Conservation (phyloP, 92 coral and sea anemone species). For the Palythoa grandis region DNA sequence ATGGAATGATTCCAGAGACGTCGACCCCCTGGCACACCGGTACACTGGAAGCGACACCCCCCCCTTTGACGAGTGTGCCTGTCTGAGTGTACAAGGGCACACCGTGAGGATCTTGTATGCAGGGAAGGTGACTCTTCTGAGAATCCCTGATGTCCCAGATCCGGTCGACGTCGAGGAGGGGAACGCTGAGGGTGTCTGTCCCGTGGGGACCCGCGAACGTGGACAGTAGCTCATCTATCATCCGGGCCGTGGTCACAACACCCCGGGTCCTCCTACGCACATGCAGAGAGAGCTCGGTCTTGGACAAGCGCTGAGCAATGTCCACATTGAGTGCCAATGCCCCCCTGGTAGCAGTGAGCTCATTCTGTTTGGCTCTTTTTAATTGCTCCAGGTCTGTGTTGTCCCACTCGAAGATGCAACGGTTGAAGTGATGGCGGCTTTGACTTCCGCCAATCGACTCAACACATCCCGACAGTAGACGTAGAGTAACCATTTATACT, state of each 20-base stretch:
- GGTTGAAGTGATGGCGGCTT: constrained; percentile 23
- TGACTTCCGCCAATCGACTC: constrained; percentile 28
- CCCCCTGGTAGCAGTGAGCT: constrained; percentile 17
- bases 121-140: no score
- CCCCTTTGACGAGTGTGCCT: no score
- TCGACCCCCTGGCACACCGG: no score
- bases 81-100: no score
- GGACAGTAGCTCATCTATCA: not conserved
- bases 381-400: constrained; percentile 54
- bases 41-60: no score
- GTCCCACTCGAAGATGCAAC: constrained; percentile 59
- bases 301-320: constrained; percentile 30
- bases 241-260: constrained; percentile 46
- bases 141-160: no score
- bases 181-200: no score
- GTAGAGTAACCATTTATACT: constrained; percentile 10
- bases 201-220: no score
- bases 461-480: constrained; percentile 44
- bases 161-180: no score
- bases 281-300: constrained; percentile 57
- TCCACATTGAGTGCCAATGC: constrained; percentile 41
- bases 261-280: constrained; percentile 58
- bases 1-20: no score
- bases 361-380: constrained; percentile 33
- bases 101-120: no score